phyloP scores from a whole-genome alignment of 2,888 invertebrate species.

The Meteorus cinctellus region DNA sequence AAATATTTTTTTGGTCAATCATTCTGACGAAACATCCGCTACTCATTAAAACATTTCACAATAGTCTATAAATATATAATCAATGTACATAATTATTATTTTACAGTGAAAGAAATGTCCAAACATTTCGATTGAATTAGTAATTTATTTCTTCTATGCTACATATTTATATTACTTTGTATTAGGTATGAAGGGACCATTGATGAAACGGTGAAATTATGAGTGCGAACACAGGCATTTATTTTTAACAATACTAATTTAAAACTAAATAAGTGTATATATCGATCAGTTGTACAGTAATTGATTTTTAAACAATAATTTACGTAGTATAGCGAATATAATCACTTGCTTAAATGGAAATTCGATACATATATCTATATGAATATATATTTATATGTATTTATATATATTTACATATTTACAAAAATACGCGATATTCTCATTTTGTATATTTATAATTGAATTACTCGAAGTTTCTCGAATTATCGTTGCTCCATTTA shows the following conservation, averaged over 20 bases:
- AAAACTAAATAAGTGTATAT: background rate
- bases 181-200: background rate
- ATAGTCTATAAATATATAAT: too few relatives aligned
- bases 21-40: too few relatives aligned
- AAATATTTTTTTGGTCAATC: too few relatives aligned
- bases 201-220: background rate
- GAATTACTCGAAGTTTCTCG: too few relatives aligned
- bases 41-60: too few relatives aligned
- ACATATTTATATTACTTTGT: too few relatives aligned
- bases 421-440: slow-evolving; percentile 10
- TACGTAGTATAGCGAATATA: background rate
- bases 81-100: too few relatives aligned
- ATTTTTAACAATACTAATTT: background rate
- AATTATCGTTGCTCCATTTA: background rate
- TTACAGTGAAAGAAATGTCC: too few relatives aligned
- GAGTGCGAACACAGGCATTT: slow-evolving; percentile 4
- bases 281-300: background rate
- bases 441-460: background rate
- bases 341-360: background rate
- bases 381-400: slow-evolving; percentile 3
- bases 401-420: slow-evolving; percentile 9
- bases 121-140: too few relatives aligned
- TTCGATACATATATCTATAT: background rate
- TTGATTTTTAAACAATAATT: background rate
- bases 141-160: too few relatives aligned